Evolutionary conservation across 2,113 vertebrate species (phyloP).

Genomic region (Orthonyx spaldingii): DNA sequence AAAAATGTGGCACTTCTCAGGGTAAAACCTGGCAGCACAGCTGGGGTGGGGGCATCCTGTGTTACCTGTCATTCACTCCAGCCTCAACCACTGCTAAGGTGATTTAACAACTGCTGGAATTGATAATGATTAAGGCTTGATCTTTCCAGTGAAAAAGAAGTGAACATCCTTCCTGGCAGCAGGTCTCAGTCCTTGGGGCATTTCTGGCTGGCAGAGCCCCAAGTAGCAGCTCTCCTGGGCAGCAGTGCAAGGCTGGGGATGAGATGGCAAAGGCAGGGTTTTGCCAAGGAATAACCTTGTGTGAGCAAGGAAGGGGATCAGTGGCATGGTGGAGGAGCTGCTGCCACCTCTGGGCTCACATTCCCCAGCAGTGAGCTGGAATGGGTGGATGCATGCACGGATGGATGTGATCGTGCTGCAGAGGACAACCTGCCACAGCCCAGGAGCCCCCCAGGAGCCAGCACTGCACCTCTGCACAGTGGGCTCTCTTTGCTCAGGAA

Average conservation of each 20-base stretch:
- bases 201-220: neutral
- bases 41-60: neutral
- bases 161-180: neutral
- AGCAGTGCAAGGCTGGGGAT: neutral
- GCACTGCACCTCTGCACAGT: neutral
- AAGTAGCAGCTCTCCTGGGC: neutral
- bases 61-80: neutral
- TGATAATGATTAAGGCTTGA: neutral
- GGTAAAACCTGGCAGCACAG: neutral
- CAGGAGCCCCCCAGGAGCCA: neutral
- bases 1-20: neutral
- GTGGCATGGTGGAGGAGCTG: neutral
- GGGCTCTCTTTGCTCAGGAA: neutral
- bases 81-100: neutral
- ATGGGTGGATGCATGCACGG: neutral
- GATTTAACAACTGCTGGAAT: neutral
- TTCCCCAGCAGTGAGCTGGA: neutral
- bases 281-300: neutral
- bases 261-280: neutral
- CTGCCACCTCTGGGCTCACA: neutral
- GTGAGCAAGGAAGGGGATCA: neutral
- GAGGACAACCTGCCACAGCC: neutral
- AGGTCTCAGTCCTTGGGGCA: neutral
- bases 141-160: neutral
- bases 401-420: fast-evolving